A percentile compares a stretch with the other conserved stretches of the same genome.
Evolutionary conservation across 2,113 vertebrate genomes (phyloP).

Genomic region (Phylloscopus whistleri): DNA sequence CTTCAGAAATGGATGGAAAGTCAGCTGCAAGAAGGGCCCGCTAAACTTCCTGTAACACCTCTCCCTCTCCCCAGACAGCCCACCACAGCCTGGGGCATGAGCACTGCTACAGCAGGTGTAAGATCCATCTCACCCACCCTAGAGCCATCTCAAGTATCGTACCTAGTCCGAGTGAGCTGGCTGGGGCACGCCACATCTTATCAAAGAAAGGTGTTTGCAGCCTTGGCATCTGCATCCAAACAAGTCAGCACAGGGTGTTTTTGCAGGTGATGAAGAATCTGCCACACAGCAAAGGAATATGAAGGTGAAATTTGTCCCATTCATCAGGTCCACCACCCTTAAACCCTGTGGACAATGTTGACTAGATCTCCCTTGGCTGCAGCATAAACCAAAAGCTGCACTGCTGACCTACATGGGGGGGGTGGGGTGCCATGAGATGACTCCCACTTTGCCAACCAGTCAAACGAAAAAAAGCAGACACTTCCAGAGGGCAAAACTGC

Average conservation of each 20-base stretch:
- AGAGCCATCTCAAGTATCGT: accelerated
- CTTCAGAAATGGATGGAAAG: neutral
- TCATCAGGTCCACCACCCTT: neutral
- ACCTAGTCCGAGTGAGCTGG: neutral
- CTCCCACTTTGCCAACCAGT: neutral
- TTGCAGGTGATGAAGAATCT: neutral
- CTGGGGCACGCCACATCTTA: neutral
- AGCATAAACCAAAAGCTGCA: neutral
- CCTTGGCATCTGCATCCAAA: neutral
- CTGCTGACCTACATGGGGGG: accelerated
- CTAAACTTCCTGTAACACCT: neutral
- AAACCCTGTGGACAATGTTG: accelerated
- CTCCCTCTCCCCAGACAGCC: neutral
- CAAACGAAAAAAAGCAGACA: neutral
- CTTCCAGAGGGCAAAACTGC: neutral
- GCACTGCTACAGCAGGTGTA: neutral
- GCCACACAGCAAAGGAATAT: neutral
- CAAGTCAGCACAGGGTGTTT: neutral
- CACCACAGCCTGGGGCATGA: neutral
- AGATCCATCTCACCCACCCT: neutral
- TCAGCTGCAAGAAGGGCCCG: neutral
- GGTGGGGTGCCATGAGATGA: neutral
- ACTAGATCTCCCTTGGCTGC: neutral
- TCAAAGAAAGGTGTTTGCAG: neutral
- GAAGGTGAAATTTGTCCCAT: neutral